These are phyloP conservation scores for Hyla sarda DNA, from an alignment of 2,113 vertebrate species.

Conservation along the genomic window DNA sequence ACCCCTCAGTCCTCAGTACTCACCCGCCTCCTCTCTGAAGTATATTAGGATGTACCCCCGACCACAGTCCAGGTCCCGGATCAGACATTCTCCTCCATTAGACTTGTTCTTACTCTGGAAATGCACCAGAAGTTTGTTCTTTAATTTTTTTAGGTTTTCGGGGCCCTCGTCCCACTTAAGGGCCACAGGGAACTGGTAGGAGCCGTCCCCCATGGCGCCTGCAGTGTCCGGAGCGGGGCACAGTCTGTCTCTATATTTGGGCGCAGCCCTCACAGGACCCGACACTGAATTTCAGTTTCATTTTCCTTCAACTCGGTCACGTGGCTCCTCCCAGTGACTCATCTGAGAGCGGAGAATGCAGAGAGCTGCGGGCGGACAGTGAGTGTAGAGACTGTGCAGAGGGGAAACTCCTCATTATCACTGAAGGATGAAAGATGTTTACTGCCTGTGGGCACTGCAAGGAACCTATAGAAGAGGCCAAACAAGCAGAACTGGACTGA, in stretches of 20 bases:
- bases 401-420: too few relatives aligned
- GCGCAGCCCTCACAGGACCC: too few relatives aligned
- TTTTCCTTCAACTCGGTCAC: neutral
- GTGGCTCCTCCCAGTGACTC: neutral
- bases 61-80: conserved; percentile 59
- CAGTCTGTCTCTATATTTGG: too few relatives aligned
- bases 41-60: conserved; percentile 62
- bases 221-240: neutral
- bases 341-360: too few relatives aligned
- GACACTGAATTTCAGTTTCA: neutral
- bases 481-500: too few relatives aligned
- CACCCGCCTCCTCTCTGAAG: conserved; percentile 72
- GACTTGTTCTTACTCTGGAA: conserved; percentile 76
- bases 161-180: conserved; percentile 65
- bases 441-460: too few relatives aligned
- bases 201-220: conserved; percentile 26
- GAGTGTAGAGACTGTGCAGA: too few relatives aligned
- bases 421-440: too few relatives aligned
- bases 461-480: too few relatives aligned
- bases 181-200: conserved; percentile 61
- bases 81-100: conserved; percentile 72
- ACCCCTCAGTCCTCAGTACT: conserved; percentile 59
- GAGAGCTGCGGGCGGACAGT: too few relatives aligned
- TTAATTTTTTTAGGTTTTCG: conserved; percentile 58
- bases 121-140: conserved; percentile 72